Evolutionary conservation across 2,888 invertebrate species (phyloP), one percentile per base, ranked within the genome.

Genomic region (Erannis defoliaria): DNA sequence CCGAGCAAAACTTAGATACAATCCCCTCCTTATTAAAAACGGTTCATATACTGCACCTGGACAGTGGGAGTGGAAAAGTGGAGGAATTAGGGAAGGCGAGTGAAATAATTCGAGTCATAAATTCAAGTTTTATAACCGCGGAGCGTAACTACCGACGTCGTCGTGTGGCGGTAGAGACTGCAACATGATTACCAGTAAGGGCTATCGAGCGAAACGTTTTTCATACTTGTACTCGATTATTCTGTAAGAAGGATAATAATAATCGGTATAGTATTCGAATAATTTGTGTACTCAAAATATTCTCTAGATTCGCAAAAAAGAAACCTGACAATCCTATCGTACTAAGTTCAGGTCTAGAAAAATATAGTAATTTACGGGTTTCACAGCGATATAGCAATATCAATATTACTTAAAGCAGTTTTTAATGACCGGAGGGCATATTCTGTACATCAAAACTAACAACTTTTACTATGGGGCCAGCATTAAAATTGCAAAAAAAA

Each of bases 61-160:
- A 82, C 85, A 81, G 79, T 75, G 74, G 75, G 72, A 81, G 77
- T 72, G 79, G 82, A 78, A 81, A 84, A 85, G 80, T 80, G 80
- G 78, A 75, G 61, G 76, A 82, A 87, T 88, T 88, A 85, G 85
- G 85, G 85, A 81, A 82, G 82, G 84, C 82, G 82, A 88, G 80
- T 84, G 82, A 87, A 91, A 91, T 91, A 89, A 91, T 90, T 91
- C 81, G 73, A 75, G 78, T 75, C 86, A 88, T 93, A 92, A 93
- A 92, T 91, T 90, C 87, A 89, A 90, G 83, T 91, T 92, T 90
- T 90, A 90, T 89, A 87, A 85, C 87, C 78, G 71, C 74, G 74
- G 74, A 78, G 79, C 79, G 78, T 58, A 56, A 56, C 56, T 66
- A 62, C 66, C 66, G 67, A 57, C 73, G 71, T 46, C 29, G 45